Conservation (phyloP, 2,888 invertebrate species). For the Osedax frankpressi region DNA sequence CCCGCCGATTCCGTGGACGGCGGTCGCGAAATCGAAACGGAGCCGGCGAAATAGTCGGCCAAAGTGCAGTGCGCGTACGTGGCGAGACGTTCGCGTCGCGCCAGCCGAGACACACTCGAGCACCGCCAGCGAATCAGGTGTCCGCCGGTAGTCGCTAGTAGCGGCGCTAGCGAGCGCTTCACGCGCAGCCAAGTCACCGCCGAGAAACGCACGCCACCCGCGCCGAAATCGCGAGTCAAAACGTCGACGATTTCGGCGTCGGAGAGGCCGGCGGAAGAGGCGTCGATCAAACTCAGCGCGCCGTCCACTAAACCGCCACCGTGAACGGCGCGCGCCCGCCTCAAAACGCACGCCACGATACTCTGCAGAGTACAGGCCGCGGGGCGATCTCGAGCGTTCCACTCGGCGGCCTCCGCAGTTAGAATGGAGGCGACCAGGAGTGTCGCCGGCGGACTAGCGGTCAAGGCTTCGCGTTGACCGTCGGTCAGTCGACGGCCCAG, state of each 20-base stretch:
- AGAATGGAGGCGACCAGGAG: conserved; percentile 31
- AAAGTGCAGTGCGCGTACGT: conserved; percentile 35
- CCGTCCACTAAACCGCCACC: conserved; percentile 33
- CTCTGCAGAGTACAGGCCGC: too few relatives aligned
- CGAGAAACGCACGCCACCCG: conserved; percentile 25
- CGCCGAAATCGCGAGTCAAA: conserved; percentile 36
- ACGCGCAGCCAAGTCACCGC: neutral
- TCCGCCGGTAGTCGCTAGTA: conserved; percentile 36
- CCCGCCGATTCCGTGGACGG: neutral
- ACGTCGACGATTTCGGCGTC: conserved; percentile 45
- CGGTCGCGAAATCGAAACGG: neutral
- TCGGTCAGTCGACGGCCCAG: conserved; percentile 30
- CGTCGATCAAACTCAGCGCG: conserved; percentile 35
- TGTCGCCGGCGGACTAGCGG: conserved; percentile 32
- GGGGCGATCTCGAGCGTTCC: conserved; percentile 27
- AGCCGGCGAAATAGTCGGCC: conserved; percentile 42
- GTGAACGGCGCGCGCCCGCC: conserved; percentile 33
- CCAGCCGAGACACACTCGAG: conserved; percentile 32
- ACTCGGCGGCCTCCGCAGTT: conserved; percentile 4
- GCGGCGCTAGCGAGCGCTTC: conserved; percentile 27
- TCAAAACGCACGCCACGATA: conserved; percentile 27
- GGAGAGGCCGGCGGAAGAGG: conserved; percentile 39
- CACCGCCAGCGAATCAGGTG: conserved; percentile 30
- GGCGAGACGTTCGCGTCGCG: conserved; percentile 21
- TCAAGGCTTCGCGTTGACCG: conserved; percentile 34